Percentiles rank a stretch among this genome's conserved stretches.
phyloP scores from a whole-genome alignment of 2,888 invertebrate genomes.

The Latrodectus hesperus region DNA sequence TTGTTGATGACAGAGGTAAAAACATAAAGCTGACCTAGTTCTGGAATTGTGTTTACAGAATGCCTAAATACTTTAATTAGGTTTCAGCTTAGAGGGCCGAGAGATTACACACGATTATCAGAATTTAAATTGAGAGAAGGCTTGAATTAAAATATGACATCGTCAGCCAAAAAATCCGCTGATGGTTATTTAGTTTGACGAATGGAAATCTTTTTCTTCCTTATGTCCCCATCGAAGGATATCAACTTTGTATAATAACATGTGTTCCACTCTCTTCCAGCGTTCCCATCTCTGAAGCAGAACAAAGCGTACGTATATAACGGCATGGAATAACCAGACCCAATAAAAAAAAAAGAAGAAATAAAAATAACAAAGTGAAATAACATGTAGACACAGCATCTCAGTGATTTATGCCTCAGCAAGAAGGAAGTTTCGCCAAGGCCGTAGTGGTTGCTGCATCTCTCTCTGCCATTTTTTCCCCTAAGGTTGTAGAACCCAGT shows the following conservation, averaged over 20 bases:
- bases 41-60: too few species aligned
- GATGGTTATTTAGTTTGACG: too few species aligned
- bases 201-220: neutral
- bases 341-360: neutral
- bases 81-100: too few species aligned
- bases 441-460: conserved; percentile 41
- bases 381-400: conserved; percentile 46
- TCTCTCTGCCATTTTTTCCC: conserved; percentile 16
- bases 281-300: conserved; percentile 46
- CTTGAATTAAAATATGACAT: too few species aligned
- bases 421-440: conserved; percentile 63
- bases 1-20: too few species aligned
- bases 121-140: too few species aligned
- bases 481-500: conserved; percentile 64
- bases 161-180: too few species aligned
- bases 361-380: neutral
- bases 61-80: too few species aligned
- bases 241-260: neutral
- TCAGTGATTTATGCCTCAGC: conserved; percentile 64
- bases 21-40: too few species aligned
- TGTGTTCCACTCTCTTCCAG: conserved; percentile 44
- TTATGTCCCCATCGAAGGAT: neutral
- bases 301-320: conserved; percentile 45
- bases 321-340: conserved; percentile 60
- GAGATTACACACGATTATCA: too few species aligned